Percentiles rank a stretch among this genome's conserved stretches.
phyloP scores from a whole-genome alignment of 2,113 vertebrate species.

The Rhizomys pruinosus region DNA sequence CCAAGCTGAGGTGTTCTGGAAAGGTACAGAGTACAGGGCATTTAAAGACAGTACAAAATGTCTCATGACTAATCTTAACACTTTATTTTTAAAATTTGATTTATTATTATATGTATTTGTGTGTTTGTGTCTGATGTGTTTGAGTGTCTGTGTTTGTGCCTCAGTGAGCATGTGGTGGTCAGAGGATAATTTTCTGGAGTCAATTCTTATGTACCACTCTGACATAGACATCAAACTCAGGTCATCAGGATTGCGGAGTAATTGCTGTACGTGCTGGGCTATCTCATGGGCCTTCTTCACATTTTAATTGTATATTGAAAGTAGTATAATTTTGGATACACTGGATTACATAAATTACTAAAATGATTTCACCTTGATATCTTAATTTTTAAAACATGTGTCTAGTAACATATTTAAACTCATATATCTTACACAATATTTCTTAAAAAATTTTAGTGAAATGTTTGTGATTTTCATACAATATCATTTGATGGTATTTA shows the following conservation, averaged over 20 bases:
- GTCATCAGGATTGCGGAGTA: too few species aligned
- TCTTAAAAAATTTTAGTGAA: background rate
- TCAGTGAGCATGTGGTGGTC: too few species aligned
- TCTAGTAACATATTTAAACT: background rate
- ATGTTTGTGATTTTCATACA: too few species aligned
- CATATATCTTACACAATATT: background rate
- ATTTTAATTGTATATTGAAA: conserved; percentile 17
- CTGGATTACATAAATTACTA: background rate
- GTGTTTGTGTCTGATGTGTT: too few species aligned
- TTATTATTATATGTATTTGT: too few species aligned
- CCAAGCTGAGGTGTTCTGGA: background rate
- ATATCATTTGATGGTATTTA: too few species aligned
- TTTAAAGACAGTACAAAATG: background rate
- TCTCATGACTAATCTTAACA: conserved; percentile 22
- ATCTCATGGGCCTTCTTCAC: conserved; percentile 41
- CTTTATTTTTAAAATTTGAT: too few species aligned
- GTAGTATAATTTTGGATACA: background rate
- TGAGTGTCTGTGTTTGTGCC: too few species aligned
- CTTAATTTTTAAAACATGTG: conserved; percentile 15
- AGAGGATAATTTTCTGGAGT: too few species aligned
- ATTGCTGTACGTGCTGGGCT: too few species aligned
- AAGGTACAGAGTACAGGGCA: background rate
- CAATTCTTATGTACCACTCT: too few species aligned
- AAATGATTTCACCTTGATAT: background rate
- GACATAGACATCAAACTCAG: too few species aligned